A percentile compares a stretch with the other conserved stretches of the same genome.
phyloP scores from a whole-genome alignment of 2,797 vertebrate species.

The Sarcophilus harrisii region DNA sequence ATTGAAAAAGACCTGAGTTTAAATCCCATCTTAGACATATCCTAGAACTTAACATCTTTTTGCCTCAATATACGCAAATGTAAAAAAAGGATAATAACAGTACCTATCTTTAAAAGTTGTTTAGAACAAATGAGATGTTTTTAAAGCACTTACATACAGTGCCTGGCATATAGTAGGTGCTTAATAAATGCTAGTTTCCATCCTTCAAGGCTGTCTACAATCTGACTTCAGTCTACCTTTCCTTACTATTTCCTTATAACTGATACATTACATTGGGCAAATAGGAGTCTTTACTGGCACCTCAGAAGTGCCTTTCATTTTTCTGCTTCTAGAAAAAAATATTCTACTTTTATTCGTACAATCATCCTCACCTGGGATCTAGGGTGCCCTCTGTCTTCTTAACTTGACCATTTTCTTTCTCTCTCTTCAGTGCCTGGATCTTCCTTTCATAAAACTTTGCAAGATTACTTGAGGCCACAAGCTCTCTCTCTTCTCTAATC shows the following conservation, averaged over 20 bases:
- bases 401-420: not conserved
- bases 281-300: not conserved
- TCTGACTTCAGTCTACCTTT: not conserved
- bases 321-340: not conserved
- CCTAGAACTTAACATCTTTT: not conserved
- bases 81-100: not conserved
- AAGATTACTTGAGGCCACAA: not conserved
- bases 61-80: not conserved
- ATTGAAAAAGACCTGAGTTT: not conserved
- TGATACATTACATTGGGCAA: not conserved
- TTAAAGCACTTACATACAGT: not conserved
- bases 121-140: not conserved
- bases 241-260: not conserved
- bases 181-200: not conserved
- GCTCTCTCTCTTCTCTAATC: not conserved
- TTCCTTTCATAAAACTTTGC: not conserved
- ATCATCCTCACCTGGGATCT: not conserved
- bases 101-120: not conserved
- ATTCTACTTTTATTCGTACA: not conserved
- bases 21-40: not conserved
- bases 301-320: not conserved
- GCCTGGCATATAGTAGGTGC: not conserved
- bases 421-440: not conserved
- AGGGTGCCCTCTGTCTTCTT: not conserved
- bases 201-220: not conserved